Percentiles rank a stretch among this genome's conserved stretches.
Evolutionary conservation across 2,113 vertebrate species (phyloP).

Genomic region (Coryphaenoides rupestris): DNA sequence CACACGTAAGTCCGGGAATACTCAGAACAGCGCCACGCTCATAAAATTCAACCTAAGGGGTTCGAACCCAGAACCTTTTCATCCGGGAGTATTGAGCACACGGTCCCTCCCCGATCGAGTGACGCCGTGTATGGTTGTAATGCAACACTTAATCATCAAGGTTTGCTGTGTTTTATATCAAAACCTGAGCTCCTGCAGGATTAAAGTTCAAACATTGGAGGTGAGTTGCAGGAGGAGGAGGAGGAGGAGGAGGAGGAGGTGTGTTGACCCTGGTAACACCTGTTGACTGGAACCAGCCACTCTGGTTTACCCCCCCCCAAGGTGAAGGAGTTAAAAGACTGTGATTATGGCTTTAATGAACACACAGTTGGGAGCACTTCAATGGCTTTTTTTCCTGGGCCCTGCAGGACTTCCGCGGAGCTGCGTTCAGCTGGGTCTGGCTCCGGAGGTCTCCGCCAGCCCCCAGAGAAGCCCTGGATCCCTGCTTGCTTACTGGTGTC

Average conservation of each 20-base stretch:
- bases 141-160: too few relatives aligned
- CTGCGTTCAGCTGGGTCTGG: slow-evolving; percentile 54
- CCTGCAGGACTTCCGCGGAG: slow-evolving; percentile 58
- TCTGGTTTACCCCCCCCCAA: slow-evolving; percentile 46
- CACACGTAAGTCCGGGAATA: not conserved
- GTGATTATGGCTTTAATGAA: slow-evolving; percentile 60
- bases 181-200: too few relatives aligned
- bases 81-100: too few relatives aligned
- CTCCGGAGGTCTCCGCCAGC: slow-evolving; percentile 52
- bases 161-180: too few relatives aligned
- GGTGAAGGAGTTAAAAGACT: slow-evolving; percentile 50
- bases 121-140: too few relatives aligned
- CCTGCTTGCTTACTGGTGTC: slow-evolving; percentile 48
- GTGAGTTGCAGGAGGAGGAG: slow-evolving; percentile 3
- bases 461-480: slow-evolving; percentile 57
- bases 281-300: slow-evolving; percentile 42
- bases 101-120: too few relatives aligned
- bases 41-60: not conserved
- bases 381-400: slow-evolving; percentile 52
- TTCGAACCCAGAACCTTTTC: too few relatives aligned
- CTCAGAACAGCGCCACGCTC: not conserved
- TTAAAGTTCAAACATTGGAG: not conserved
- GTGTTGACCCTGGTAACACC: slow-evolving; percentile 38
- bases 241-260: not conserved
- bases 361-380: slow-evolving; percentile 38